Evolutionary conservation across 2,113 vertebrate species (phyloP).

Genomic region (Trinectes maculatus): DNA sequence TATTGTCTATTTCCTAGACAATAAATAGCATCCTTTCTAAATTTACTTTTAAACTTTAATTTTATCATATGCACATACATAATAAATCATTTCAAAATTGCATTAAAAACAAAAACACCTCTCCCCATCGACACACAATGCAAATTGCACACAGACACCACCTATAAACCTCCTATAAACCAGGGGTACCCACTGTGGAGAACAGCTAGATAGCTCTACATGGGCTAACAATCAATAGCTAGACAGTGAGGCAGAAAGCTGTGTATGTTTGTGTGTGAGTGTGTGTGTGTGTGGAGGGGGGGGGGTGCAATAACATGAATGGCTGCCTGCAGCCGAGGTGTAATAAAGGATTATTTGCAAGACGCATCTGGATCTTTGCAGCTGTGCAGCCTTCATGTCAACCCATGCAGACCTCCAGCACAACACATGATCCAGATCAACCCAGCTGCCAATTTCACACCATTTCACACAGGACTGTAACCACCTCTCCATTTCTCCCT

Average conservation of each 20-base stretch:
- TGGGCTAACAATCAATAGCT: slow-evolving; percentile 69
- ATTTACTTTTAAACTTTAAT: too few relatives aligned
- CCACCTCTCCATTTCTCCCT: not conserved
- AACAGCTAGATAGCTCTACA: slow-evolving; percentile 63
- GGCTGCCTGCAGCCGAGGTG: slow-evolving; percentile 10
- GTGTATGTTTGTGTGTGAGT: slow-evolving; percentile 4
- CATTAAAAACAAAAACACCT: slow-evolving; percentile 18
- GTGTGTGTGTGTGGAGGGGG: not conserved
- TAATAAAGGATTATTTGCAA: slow-evolving; percentile 39
- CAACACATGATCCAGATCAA: slow-evolving; percentile 32
- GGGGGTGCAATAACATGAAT: slow-evolving; percentile 25
- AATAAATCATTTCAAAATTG: not conserved
- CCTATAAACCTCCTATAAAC: slow-evolving; percentile 48
- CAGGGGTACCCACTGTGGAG: slow-evolving; percentile 49
- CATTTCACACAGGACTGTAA: slow-evolving; percentile 33
- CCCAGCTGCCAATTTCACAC: slow-evolving; percentile 61
- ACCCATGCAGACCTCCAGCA: slow-evolving; percentile 6
- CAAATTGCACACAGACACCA: slow-evolving; percentile 18
- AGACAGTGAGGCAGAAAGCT: slow-evolving; percentile 50
- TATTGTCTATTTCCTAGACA: too few relatives aligned
- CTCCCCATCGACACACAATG: slow-evolving; percentile 4
- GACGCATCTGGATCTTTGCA: slow-evolving; percentile 57
- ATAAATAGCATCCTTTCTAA: too few relatives aligned
- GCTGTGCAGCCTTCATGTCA: slow-evolving; percentile 44
- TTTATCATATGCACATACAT: too few relatives aligned